phyloP scores from a whole-genome alignment of 2,888 invertebrate genomes.

The Andrena bucephala region DNA sequence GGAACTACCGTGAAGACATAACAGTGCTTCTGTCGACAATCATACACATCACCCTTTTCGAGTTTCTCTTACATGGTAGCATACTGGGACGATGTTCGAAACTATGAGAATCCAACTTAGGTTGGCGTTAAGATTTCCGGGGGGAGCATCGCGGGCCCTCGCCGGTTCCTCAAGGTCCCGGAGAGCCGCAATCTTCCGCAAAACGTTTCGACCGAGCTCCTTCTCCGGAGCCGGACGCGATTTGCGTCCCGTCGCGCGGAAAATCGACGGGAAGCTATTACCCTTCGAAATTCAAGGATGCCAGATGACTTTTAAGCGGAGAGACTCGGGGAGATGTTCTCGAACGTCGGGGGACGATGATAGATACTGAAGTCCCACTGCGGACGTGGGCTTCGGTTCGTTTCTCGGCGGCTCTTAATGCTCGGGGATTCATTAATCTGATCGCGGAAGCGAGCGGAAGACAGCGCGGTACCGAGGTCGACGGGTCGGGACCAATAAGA shows the following conservation, averaged over 20 bases:
- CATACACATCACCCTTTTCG: not conserved
- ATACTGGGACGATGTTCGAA: not conserved
- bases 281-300: constrained; percentile 31
- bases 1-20: constrained; percentile 78
- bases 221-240: constrained; percentile 37
- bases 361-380: no score
- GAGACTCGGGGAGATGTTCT: not conserved
- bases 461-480: not conserved
- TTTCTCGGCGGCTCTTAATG: not conserved
- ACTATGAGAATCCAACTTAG: not conserved
- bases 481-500: constrained; percentile 32
- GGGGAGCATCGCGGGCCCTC: not conserved
- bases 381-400: not conserved
- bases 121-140: not conserved
- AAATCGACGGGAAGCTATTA: constrained; percentile 82
- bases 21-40: constrained; percentile 68
- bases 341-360: not conserved
- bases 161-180: constrained; percentile 8
- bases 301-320: not conserved
- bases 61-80: not conserved
- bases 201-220: constrained; percentile 68
- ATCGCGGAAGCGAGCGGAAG: not conserved
- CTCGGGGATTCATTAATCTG: not conserved
- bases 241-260: constrained; percentile 58
- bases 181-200: constrained; percentile 36